Base-by-base conservation (phyloP, 2,113 vertebrate species). In the Calyptomena viridis region DNA sequence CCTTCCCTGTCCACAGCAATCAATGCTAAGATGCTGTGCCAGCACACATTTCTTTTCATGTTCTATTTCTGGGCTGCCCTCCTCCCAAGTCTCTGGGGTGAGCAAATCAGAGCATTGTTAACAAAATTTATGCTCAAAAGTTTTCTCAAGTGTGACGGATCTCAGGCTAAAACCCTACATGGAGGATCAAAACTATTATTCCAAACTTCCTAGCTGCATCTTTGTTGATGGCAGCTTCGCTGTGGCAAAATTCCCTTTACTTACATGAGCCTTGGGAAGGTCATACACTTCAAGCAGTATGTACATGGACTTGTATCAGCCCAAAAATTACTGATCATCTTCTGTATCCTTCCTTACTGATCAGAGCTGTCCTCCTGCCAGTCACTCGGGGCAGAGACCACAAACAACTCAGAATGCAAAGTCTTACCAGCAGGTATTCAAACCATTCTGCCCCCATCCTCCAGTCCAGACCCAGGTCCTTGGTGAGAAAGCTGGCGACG, bases 381-480 rank as follows among this genome's bases (percentile, higher is more conserved):
- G 40, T 33, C 84, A 40, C 18, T 28, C 5, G 14, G 8, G 18
- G 21, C 28, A 67, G 27, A 35, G 40, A 80, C n/a, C 8, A 35
- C 50, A 67, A 75, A 23, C 35, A 35, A 40, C 37, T 40, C 23
- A n/a, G 80, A 67, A 28, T 7, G 8, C 39, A 80, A 30, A 63
- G 10, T 28, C 97, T 93, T 89, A 98, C 98, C 97, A 99, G 95
- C 15, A 99, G 93, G 75, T 97, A 98, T 37, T 98, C 97, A 12
- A 99, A 99, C 98, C 98, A 98, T 74, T 99, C 98, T 4, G 98
- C 98, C 25, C 98, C 98, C 98, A 98, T 97, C 95, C 98, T 98
- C 98, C 98, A 99, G 89, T 99, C 98, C 66, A 99, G 96, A 4
- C 98, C 97, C 93, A 99, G 95, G 93, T 99, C 98, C 89, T 99